Evolutionary conservation across 2,113 vertebrate species (phyloP), one percentile per base, ranked within the genome.

Genomic region (Myiozetetes cayanensis): DNA sequence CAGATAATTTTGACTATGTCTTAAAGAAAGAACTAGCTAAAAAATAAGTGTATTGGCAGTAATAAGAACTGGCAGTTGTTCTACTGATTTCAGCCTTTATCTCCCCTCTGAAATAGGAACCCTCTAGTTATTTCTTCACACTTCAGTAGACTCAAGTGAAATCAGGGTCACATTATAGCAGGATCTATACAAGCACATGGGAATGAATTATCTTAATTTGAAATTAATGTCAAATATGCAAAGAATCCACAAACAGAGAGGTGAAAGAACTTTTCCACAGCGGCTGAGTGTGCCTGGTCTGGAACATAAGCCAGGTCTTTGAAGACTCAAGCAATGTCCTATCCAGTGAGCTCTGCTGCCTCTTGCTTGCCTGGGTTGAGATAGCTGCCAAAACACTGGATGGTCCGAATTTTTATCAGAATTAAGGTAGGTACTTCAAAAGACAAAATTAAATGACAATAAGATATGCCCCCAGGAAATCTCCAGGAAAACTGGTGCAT

Each of bases 21-120:
- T 75, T 78, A 80, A 71, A 75, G 78, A 87, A 90, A 87, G 44
- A 56, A n/a, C 22, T 31, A 62, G 22, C 37, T 89, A 75, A 92
- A 76, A 82, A 79, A 27, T 49, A 85, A 79, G 13, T 37, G 18
- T 70, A 21, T 62, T 68, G 20, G 33, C 47, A 65, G 9, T 53
- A 74, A 83, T 63, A 50, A 83, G 23, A 79, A 44, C 35, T 73
- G n/a, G 30, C 53, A 44, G 22, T 58, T 82, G 10, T 53, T 66
- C 46, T 80, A 43, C 61, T 37, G 59, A 74, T 79, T 83, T 70
- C 46, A 82, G 59, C 52, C 58, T 93, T 83, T 66, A 22, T 59
- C 27, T 84, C 31, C 19, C 17, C 21, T 68, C 37, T n/a, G 47
- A 90, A 79, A 76, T 39, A 28, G 62, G 21, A 83, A 12, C 25